phyloP scores from a whole-genome alignment of 2,113 vertebrate species.

The Harpagus bidentatus region DNA sequence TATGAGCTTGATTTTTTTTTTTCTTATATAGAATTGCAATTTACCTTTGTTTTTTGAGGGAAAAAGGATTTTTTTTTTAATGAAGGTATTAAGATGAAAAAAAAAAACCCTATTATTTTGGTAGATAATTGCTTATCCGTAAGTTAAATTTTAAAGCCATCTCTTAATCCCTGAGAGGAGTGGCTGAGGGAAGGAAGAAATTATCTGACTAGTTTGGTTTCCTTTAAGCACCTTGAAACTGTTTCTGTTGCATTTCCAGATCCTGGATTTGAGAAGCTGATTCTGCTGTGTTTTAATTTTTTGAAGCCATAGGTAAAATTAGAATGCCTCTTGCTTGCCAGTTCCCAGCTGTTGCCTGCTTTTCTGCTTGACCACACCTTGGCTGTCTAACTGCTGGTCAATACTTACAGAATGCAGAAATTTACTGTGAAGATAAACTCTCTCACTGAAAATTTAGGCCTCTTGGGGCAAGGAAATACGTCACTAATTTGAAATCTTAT shows the following conservation, averaged over 20 bases:
- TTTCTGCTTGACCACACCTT: not conserved
- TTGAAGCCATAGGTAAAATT: not conserved
- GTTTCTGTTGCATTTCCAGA: not conserved
- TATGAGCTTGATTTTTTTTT: not conserved
- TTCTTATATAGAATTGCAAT: not conserved
- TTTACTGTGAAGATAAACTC: not conserved
- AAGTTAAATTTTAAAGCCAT: not conserved
- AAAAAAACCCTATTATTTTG: not conserved
- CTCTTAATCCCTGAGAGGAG: not conserved
- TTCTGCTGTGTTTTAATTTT: not conserved
- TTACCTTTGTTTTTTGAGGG: not conserved
- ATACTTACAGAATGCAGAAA: not conserved
- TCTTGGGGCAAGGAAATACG: not conserved
- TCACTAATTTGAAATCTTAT: not conserved
- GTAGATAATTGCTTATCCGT: not conserved
- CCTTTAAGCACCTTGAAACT: not conserved
- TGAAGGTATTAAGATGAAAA: not conserved
- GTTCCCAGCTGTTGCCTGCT: not conserved
- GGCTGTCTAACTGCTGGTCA: not conserved
- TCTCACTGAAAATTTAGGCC: not conserved
- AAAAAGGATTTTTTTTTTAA: not conserved
- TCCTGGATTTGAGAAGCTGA: not conserved
- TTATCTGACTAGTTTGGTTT: not conserved
- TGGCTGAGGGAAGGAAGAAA: not conserved
- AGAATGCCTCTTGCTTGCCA: not conserved